Evolutionary conservation across 2,113 vertebrate genomes (phyloP), one percentile per base, ranked within the genome.

Genomic region (Macaca mulatta): DNA sequence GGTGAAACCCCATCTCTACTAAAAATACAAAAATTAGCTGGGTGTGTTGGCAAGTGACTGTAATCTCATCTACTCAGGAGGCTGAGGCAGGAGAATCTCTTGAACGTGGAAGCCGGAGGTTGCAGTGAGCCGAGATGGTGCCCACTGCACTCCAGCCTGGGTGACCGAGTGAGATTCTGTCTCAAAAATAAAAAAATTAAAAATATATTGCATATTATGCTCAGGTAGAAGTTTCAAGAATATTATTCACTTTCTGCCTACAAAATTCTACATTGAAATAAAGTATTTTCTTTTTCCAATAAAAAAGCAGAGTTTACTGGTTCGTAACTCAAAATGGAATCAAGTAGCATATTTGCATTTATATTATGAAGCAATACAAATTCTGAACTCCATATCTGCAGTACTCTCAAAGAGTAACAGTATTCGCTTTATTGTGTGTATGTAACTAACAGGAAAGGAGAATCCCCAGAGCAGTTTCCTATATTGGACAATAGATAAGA

Each of bases 211-310:
- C 57, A 48, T 67, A 92, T 93, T 69, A 55, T 83, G 11, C 8
- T 64, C 48, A 80, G 75, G 18, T 64, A 80, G 61, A 96, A 90
- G 45, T 90, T 91, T 86, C 72, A 89, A 75, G 84, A 94, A 89
- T 95, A 57, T 8, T 59, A n/a, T 94, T 96, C 48, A 50, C 22
- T 95, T 70, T 96, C 45, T 77, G 57, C 16, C 16, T 87, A 74
- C 3, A 67, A 3, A 38, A 90, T 96, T 82, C 57, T 97, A 13
- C 20, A 69, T 43, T 78, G 14, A 97, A 90, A 32, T 77, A 77
- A 17, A 77, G 81, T 69, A 84, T 88, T 84, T 94, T 38, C 48
- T 77, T 94, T 97, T 96, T 89, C 61, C 89, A 61, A 83, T 92
- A 93, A 92, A 94, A 94, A 79, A 57, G 43, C 35, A 64, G 59